Evolutionary conservation across 1,140 invertebrate genomes (phyloP).

Genomic region (Calliopsis andreniformis): DNA sequence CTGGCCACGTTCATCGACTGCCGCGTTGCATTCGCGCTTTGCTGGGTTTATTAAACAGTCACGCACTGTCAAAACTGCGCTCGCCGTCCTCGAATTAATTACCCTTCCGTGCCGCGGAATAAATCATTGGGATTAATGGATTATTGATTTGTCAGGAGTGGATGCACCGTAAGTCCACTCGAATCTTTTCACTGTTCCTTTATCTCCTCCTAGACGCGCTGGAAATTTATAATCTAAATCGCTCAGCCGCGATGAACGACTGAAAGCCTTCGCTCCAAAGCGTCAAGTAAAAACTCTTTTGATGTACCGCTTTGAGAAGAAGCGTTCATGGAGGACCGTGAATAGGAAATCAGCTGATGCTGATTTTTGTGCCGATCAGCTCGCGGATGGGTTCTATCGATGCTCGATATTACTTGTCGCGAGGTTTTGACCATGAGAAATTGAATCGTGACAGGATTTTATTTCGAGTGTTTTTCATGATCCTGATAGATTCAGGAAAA

Average conservation of each 20-base stretch:
- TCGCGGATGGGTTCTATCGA: too few species aligned
- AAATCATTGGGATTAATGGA: constrained; percentile 10
- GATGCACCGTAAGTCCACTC: not conserved
- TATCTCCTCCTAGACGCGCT: not conserved
- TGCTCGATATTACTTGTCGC: too few species aligned
- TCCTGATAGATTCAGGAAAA: too few species aligned
- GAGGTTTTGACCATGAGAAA: too few species aligned
- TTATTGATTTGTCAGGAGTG: constrained; percentile 16
- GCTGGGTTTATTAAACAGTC: constrained; percentile 20
- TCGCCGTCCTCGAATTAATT: constrained; percentile 26
- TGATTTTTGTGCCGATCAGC: not conserved
- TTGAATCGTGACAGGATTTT: too few species aligned
- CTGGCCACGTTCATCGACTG: not conserved
- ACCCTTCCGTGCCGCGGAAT: not conserved
- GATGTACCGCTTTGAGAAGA: constrained; percentile 32
- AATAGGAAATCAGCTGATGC: not conserved
- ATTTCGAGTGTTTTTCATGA: too few species aligned
- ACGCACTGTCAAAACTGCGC: constrained; percentile 17
- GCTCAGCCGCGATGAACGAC: constrained; percentile 12
- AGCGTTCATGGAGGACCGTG: not conserved
- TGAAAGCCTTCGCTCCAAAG: constrained; percentile 12
- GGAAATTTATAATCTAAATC: constrained; percentile 39
- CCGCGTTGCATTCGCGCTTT: not conserved
- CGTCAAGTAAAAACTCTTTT: constrained; percentile 25
- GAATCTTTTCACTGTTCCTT: not conserved